phyloP scores from a whole-genome alignment of 2,113 vertebrate genomes.

The Anarhynchus alexandrinus region DNA sequence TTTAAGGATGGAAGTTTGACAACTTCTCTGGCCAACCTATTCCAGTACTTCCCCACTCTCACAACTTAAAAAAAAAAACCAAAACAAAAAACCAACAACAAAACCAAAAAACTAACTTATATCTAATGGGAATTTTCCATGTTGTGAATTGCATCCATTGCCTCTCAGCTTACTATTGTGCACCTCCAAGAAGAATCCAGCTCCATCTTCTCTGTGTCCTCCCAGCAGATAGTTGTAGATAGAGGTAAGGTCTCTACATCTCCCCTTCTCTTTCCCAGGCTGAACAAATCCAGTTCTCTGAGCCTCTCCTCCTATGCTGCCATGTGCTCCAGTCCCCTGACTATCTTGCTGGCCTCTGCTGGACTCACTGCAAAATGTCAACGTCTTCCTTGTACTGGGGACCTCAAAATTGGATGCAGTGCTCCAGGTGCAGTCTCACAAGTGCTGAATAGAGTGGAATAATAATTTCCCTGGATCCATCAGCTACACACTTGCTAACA shows the following conservation, averaged over 20 bases:
- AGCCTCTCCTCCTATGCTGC: background rate
- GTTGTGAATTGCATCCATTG: background rate
- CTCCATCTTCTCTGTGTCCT: background rate
- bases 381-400: too few species aligned
- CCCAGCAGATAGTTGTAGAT: background rate
- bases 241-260: background rate
- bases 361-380: background rate
- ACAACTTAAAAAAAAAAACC: background rate
- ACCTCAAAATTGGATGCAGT: background rate
- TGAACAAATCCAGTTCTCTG: background rate
- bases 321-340: background rate
- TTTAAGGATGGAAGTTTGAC: background rate
- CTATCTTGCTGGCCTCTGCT: background rate
- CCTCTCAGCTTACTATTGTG: background rate
- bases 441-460: background rate
- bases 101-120: too few species aligned
- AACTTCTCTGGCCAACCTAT: background rate
- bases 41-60: background rate
- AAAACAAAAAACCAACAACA: background rate
- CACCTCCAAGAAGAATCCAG: background rate
- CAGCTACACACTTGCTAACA: background rate
- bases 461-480: background rate
- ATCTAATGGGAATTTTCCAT: background rate
- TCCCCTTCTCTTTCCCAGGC: background rate
- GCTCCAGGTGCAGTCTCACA: background rate